Base-by-base conservation (phyloP, 1,140 invertebrate species). In the Episyrphus balteatus region DNA sequence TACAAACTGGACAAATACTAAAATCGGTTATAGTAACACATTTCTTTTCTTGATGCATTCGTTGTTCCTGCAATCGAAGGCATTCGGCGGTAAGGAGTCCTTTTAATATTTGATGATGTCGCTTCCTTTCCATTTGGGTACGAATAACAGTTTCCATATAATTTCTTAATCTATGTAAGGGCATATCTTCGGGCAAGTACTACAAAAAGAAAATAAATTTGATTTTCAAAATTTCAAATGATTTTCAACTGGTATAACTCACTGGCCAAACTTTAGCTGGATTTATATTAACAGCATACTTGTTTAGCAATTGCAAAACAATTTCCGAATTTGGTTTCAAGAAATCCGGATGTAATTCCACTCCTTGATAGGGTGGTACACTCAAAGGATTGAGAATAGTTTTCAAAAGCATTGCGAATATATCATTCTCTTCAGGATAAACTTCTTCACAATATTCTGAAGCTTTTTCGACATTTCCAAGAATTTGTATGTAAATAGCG, bases 1-100 rank as follows among this genome's bases (percentile, higher is more conserved):
- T 90, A 62, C 93, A 98, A 2, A 89, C 88, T 11, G 80, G 79
- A 73, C 93, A 97, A 14, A 89, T 79, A 57, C 88, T 89, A 49
- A 83, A 81, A 56, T 95, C 90, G 12, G 81, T 88, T 53, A 97
- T 81, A 3, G 85, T 69, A 45, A 92, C 80, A 55, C 77, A 84
- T 63, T 88, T 82, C 2, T 83, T 84, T 62, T 92, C 83, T 60
- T 86, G 80, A 51, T 79, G 76, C 66, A 88, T 83, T 54, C 87
- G 77, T 51, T 85, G 73, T 57, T 87, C 82, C 65, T 88, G 80
- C 18, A 90, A 80, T 73, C 86, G 81, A 38, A 86, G 71, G 65
- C 87, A 80, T 69, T 93, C 88, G 0, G 89, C 84, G 57, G 86
- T 84, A 11, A 91, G 63, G 19, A 95, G 66, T 14, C 86, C 86